These are phyloP conservation scores for Lithophane socia DNA, from an alignment of 2,888 invertebrate species.

Conservation along the genomic window DNA sequence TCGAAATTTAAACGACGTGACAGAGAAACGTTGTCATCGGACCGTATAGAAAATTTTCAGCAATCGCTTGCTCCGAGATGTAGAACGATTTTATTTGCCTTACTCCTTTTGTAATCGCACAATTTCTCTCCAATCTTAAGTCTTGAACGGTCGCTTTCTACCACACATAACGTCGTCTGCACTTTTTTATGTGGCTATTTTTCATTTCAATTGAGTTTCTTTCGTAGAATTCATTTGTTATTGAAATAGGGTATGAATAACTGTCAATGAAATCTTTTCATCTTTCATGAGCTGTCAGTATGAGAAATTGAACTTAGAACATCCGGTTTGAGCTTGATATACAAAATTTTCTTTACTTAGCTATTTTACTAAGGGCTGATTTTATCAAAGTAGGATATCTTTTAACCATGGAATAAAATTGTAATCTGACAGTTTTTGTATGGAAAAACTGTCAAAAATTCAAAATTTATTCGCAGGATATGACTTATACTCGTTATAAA, in stretches of 20 bases:
- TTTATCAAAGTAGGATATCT: no score
- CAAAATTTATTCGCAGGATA: no score
- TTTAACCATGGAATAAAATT: no score
- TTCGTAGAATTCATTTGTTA: conserved; percentile 54
- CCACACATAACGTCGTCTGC: conserved; percentile 28
- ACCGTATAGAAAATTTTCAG: conserved; percentile 50
- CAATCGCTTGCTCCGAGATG: conserved; percentile 41
- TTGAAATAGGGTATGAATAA: conserved; percentile 21
- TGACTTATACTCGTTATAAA: no score
- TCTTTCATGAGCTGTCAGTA: neutral
- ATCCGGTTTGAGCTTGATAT: conserved; percentile 7
- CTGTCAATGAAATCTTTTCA: conserved; percentile 7
- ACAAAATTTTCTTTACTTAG: neutral
- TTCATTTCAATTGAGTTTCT: conserved; percentile 49
- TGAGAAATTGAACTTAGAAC: conserved; percentile 2
- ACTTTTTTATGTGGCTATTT: conserved; percentile 45
- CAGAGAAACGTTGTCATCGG: conserved; percentile 34
- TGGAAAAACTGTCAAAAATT: no score
- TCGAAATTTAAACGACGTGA: conserved; percentile 33
- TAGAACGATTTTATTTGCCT: conserved; percentile 55
- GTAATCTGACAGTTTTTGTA: no score
- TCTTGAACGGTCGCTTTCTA: conserved; percentile 57
- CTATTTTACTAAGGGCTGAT: neutral
- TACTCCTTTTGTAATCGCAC: conserved; percentile 59
- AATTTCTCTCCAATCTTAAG: conserved; percentile 61